Percentiles rank a stretch among this genome's conserved stretches.
phyloP scores from a whole-genome alignment of 2,888 invertebrate genomes.

The Phyllotreta striolata region DNA sequence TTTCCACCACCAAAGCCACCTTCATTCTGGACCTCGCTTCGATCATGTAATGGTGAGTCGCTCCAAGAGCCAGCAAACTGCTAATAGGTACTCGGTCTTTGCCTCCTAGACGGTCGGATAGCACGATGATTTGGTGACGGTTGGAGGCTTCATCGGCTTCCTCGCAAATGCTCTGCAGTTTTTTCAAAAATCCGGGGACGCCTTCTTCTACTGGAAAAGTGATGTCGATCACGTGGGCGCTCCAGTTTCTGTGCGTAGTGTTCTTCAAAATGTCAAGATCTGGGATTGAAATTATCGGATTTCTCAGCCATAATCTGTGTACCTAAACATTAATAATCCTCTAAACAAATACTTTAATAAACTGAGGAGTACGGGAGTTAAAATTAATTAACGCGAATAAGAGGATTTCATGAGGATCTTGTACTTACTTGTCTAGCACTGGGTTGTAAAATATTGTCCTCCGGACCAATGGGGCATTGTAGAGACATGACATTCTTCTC shows the following conservation, averaged over 20 bases:
- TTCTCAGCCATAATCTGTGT: constrained; percentile 89
- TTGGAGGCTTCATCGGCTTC: constrained; percentile 78
- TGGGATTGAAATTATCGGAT: constrained; percentile 91
- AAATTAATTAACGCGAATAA: constrained; percentile 9
- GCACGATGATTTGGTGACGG: constrained; percentile 80
- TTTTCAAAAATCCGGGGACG: constrained; percentile 69
- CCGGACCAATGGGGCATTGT: constrained; percentile 96
- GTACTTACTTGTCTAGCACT: constrained; percentile 73
- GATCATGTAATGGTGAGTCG: constrained; percentile 94
- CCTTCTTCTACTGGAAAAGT: constrained; percentile 84
- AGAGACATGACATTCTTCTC: constrained; percentile 99
- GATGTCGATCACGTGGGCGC: constrained; percentile 80
- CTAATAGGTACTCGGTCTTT: constrained; percentile 76
- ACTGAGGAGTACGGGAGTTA: background rate
- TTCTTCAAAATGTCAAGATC: constrained; percentile 89
- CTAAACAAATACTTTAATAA: too few relatives aligned
- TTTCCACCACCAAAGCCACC: constrained; percentile 93
- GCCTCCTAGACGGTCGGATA: constrained; percentile 80
- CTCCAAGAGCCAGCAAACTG: constrained; percentile 84
- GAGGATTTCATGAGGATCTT: background rate
- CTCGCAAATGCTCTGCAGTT: constrained; percentile 80
- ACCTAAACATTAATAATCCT: constrained; percentile 35
- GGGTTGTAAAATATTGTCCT: constrained; percentile 92
- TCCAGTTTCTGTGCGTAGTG: constrained; percentile 88
- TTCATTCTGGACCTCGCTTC: constrained; percentile 96